phyloP scores from a whole-genome alignment of 1,140 invertebrate genomes.

The Chironomus striatipennis region DNA sequence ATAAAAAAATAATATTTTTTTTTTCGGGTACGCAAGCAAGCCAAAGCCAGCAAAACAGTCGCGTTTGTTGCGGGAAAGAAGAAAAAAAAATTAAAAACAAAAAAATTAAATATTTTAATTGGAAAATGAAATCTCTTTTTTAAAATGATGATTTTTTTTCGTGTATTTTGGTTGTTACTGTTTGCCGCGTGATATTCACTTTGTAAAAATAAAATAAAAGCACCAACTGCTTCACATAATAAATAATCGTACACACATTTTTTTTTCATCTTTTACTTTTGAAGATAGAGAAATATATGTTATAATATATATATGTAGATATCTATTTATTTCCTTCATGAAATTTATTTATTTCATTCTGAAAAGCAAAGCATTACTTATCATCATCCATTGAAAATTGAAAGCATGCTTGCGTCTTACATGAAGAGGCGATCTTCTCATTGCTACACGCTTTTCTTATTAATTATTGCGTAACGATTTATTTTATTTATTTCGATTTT shows the following conservation, averaged over 20 bases:
- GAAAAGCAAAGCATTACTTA: not conserved
- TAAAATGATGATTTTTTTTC: slow-evolving; percentile 11
- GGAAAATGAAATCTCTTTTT: not conserved
- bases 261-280: not conserved
- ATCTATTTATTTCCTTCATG: not conserved
- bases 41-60: not conserved
- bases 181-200: not conserved
- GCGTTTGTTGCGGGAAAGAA: not conserved
- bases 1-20: not conserved
- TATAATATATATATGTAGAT: not conserved
- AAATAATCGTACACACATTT: slow-evolving; percentile 17
- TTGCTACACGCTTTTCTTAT: slow-evolving; percentile 4
- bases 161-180: not conserved
- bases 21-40: not conserved
- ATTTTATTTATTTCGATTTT: not conserved
- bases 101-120: slow-evolving; percentile 24
- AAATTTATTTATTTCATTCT: not conserved
- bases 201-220: slow-evolving; percentile 16
- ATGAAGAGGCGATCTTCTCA: not conserved
- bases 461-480: slow-evolving; percentile 9
- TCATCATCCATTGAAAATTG: slow-evolving; percentile 13
- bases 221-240: slow-evolving; percentile 18
- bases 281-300: not conserved
- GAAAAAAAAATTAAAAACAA: slow-evolving; percentile 21
- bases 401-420: slow-evolving; percentile 3